phyloP scores from a whole-genome alignment of 2,797 vertebrate genomes.

The Eospalax fontanierii region DNA sequence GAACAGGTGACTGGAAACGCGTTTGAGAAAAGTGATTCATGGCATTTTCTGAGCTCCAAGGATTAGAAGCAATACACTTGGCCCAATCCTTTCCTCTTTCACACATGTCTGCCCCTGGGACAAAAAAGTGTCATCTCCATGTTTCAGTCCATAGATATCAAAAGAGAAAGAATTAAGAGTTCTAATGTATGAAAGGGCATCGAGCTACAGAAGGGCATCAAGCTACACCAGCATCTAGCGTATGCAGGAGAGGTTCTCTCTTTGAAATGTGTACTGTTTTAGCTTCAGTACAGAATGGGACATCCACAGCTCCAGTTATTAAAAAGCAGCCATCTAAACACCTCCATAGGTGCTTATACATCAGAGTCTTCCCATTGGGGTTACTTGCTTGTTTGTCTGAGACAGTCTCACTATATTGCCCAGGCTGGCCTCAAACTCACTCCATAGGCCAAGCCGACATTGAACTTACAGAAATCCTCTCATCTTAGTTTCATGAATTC shows the following conservation, averaged over 20 bases:
- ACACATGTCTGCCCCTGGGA: background rate
- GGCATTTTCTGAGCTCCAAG: constrained; percentile 57
- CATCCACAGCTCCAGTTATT: no score
- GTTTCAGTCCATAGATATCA: background rate
- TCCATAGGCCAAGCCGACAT: background rate
- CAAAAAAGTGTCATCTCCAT: background rate
- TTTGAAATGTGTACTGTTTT: background rate
- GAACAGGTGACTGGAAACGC: constrained; percentile 2
- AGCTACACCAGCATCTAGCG: background rate
- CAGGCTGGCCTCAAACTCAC: background rate
- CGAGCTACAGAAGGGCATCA: background rate
- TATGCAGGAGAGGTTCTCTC: background rate
- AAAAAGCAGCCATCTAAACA: constrained; percentile 3
- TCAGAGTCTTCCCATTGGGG: background rate
- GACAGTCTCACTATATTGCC: background rate
- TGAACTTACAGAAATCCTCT: background rate
- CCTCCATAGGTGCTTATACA: background rate
- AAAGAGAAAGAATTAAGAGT: background rate
- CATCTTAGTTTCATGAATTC: no score
- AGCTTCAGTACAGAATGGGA: no score
- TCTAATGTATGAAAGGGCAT: background rate
- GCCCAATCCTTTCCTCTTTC: background rate
- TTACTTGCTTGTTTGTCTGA: background rate
- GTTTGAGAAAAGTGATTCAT: background rate
- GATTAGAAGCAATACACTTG: constrained; percentile 48